These are phyloP conservation scores for Adelges cooleyi DNA, from an alignment of 1,140 invertebrate species.

Conservation along the genomic window DNA sequence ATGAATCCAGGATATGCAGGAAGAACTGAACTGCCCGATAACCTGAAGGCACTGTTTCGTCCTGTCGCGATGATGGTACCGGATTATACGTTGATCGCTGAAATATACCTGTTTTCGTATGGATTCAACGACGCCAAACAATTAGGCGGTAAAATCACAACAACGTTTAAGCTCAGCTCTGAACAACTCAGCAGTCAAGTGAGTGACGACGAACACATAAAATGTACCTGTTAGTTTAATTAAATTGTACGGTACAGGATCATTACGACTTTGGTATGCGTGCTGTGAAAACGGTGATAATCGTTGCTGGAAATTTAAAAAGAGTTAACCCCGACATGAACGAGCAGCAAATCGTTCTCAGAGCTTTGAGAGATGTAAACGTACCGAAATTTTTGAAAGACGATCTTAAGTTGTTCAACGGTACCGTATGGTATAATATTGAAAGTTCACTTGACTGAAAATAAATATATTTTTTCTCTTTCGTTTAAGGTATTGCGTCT, in stretches of 20 bases:
- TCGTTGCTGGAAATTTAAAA: slow-evolving; percentile 77
- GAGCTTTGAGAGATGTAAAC: slow-evolving; percentile 85
- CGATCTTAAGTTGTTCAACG: slow-evolving; percentile 81
- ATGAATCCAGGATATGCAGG: slow-evolving; percentile 84
- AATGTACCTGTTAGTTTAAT: not conserved
- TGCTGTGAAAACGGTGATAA: slow-evolving; percentile 70
- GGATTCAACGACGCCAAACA: slow-evolving; percentile 72
- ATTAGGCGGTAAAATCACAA: slow-evolving; percentile 77
- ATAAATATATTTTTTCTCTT: no score
- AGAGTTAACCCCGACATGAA: slow-evolving; percentile 68
- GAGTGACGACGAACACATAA: slow-evolving; percentile 78
- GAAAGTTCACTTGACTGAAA: no score
- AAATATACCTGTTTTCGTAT: slow-evolving; percentile 83
- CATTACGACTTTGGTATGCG: slow-evolving; percentile 44
- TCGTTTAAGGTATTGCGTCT: slow-evolving; percentile 48
- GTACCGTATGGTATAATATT: no score
- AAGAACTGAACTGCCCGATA: slow-evolving; percentile 79
- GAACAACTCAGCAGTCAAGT: slow-evolving; percentile 77
- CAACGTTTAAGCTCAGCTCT: slow-evolving; percentile 76
- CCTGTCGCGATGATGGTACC: slow-evolving; percentile 95
- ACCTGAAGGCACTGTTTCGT: slow-evolving; percentile 83
- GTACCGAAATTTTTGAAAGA: slow-evolving; percentile 80
- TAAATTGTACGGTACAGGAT: no score
- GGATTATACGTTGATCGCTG: slow-evolving; percentile 86
- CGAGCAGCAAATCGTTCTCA: slow-evolving; percentile 62